Evolutionary conservation across 2,113 vertebrate genomes (phyloP).

Genomic region (Aphelocoma coerulescens): DNA sequence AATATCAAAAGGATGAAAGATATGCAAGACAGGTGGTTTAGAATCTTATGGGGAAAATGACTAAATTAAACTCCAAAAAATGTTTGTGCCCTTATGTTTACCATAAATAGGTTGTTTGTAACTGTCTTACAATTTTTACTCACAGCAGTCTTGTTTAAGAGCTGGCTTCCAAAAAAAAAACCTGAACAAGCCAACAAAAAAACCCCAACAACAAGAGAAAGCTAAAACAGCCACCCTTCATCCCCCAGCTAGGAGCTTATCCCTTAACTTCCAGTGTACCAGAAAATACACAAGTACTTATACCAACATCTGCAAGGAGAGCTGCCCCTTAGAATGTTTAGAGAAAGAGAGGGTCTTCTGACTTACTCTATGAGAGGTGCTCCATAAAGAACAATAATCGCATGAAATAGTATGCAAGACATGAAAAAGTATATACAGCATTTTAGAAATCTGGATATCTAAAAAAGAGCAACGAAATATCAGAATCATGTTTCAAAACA

Average conservation of each 20-base stretch:
- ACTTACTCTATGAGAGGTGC: constrained; percentile 96
- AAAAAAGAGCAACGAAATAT: constrained; percentile 62
- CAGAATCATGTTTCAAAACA: constrained; percentile 13
- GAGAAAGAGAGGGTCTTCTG: constrained; percentile 24
- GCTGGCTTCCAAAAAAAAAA: neutral
- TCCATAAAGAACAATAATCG: constrained; percentile 91
- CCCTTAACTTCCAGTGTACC: neutral
- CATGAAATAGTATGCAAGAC: constrained; percentile 90
- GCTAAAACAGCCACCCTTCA: neutral
- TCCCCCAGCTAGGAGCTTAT: neutral
- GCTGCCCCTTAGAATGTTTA: neutral
- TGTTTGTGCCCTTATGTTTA: neutral
- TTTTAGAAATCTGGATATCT: constrained; percentile 85
- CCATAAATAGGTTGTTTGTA: neutral
- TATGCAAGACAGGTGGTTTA: neutral
- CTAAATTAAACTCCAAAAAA: neutral
- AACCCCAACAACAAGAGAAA: neutral
- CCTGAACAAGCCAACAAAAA: neutral
- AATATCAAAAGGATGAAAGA: neutral
- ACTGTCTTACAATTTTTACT: neutral
- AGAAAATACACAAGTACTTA: neutral
- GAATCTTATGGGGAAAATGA: neutral
- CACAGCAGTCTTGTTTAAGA: neutral
- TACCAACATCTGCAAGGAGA: neutral
- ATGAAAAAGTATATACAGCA: constrained; percentile 89